Base-by-base conservation (phyloP, 2,888 invertebrate species). In the Andrena flavipes region DNA sequence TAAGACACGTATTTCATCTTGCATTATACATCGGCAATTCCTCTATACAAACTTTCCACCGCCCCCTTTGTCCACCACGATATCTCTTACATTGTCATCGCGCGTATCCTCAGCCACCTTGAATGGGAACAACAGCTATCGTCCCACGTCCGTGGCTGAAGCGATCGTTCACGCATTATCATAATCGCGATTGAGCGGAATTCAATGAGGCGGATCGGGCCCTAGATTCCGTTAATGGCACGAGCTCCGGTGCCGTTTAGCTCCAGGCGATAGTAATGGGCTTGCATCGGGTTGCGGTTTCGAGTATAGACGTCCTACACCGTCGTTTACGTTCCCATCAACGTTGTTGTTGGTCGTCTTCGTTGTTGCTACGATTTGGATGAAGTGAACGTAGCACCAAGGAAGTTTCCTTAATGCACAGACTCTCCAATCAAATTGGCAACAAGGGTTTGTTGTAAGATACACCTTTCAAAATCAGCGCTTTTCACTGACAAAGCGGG, bases 171-270 rank as follows among this genome's bases (percentile, higher is more conserved):
- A 85, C 88, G 84, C 88, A 90, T 90, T 87, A 90, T 89, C 90
- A 88, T 90, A 89, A 90, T 88, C 88, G 88, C 86, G 87, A 86
- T 85, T 79, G 87, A 86, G 78, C 87, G 86, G 80, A 85, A 90
- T 90, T 90, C 90, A 90, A 89, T 88, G 89, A 90, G 89, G 87
- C 80, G 90, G 84, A 89, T 90, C 89, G 80, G 84, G 83, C 74
- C 86, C 84, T 80, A 85, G 89, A 90, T 91, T 91, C 89, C 90
- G 88, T 90, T 91, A 91, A 91, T 89, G 90, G 90, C 78, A 82
- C 80, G 70, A 85, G 84, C 87, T 84, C 80, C 83, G 70, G 71
- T 88, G 87, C 88, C 90, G 89, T 90, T 91, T 87, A 90, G 90
- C 88, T 85, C 76, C 84, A 70, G 85, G 86, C 89, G 88, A 89